phyloP scores from a whole-genome alignment of 2,113 vertebrate genomes.

The Sander lucioperca region DNA sequence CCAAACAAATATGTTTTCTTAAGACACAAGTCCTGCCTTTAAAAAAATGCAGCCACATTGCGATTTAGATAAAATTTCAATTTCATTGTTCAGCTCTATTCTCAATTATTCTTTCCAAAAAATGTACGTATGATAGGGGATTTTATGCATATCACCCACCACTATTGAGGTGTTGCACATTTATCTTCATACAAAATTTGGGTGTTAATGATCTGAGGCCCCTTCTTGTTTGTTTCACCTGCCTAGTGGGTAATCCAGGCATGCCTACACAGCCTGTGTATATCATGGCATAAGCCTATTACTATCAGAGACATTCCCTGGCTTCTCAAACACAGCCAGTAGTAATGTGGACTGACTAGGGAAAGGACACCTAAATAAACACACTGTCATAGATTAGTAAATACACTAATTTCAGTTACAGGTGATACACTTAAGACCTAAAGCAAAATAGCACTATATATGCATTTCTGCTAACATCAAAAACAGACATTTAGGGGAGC shows the following conservation, averaged over 20 bases:
- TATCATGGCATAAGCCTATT: constrained; percentile 50
- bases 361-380: constrained; percentile 24
- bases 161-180: not conserved
- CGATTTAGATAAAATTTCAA: no score
- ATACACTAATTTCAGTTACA: not conserved
- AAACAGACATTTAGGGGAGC: not conserved
- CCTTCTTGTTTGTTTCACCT: not conserved
- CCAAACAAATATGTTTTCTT: no score
- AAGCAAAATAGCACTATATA: not conserved
- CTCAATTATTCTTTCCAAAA: no score
- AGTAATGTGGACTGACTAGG: not conserved
- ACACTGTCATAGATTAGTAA: not conserved
- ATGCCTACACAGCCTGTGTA: constrained; percentile 8
- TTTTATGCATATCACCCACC: not conserved
- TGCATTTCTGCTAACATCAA: not conserved
- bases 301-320: constrained; percentile 47
- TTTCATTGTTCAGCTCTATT: no score
- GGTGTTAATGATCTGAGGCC: not conserved
- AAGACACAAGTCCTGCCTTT: no score
- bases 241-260: constrained; percentile 32
- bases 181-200: not conserved
- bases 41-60: no score
- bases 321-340: constrained; percentile 37
- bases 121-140: not conserved
- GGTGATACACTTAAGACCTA: not conserved